Base-by-base conservation (phyloP, 2,797 vertebrate species). In the Pempheris klunzingeri region DNA sequence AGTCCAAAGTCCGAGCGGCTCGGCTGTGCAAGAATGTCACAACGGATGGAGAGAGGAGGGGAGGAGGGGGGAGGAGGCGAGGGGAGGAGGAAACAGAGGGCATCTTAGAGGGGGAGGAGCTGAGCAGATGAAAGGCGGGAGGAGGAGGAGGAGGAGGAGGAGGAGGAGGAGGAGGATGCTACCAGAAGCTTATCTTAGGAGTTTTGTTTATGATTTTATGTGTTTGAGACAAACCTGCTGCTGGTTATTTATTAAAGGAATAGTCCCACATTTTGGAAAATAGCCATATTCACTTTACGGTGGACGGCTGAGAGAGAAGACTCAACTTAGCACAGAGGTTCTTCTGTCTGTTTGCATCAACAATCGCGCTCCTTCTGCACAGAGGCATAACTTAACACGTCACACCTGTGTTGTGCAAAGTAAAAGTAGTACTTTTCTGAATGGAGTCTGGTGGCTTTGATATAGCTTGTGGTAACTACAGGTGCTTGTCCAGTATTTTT, bases 11-110 rank as follows among this genome's bases (percentile, higher is more conserved):
- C 88, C 86, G 82, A 91, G 86, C 38, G 50, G 83, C 85, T 89
- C 69, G 55, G 20, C 90, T 93, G 92, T 95, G 93, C 93, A 95
- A 94, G 95, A 95, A 95, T 95, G 94, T 92, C 78, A 73, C 78
- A 79, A 67, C 49, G 91, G 80, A 73, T 78, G 86, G 87, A 80
- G 83, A 92, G 82, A 46, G 74, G 63, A 28, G 26, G 64, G 64
- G 11, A 24, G 50, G 43, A 28, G 24, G 47, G 11, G 32, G 78
- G 78, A 66, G 76, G 78, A 74, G 79, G 86, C n/a, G 4, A 85
- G 88, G 90, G 43, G 90, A 90, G 92, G 91, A 18, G 28, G 54
- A 62, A 17, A 24, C 44, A 14, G 41, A 50, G 71, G 71, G 52
- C 71, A 74, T 74, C 71, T 57, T 18, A 20, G 24, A 46, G 13